These are phyloP conservation scores for Mythimna pallens DNA, from an alignment of 2,888 invertebrate species.

Conservation along the genomic window DNA sequence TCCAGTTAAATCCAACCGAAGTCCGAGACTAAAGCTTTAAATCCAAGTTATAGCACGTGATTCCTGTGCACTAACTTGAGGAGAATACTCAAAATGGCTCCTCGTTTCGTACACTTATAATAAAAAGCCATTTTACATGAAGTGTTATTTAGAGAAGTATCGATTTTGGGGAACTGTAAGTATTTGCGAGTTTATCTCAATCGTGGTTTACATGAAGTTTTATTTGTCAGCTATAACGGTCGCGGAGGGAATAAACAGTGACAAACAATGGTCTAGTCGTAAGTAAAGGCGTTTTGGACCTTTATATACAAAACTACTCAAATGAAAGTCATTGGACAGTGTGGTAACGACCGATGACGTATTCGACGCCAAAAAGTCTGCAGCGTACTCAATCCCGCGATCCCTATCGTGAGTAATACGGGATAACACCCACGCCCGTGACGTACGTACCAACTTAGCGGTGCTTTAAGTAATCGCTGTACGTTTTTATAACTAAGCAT, in stretches of 20 bases:
- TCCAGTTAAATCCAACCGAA: conserved; percentile 52
- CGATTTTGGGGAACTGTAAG: conserved; percentile 20
- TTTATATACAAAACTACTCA: conserved; percentile 40
- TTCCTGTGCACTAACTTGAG: conserved; percentile 35
- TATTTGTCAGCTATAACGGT: conserved; percentile 22
- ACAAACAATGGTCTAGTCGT: conserved; percentile 42
- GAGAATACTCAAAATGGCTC: conserved; percentile 42
- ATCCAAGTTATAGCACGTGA: conserved; percentile 56
- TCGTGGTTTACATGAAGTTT: conserved; percentile 13
- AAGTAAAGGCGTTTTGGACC: conserved; percentile 44
- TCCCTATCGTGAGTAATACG: conserved; percentile 68
- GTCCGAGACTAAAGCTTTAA: conserved; percentile 52
- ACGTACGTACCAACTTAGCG: conserved; percentile 54
- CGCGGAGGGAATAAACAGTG: conserved; percentile 24
- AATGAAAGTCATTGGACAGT: conserved; percentile 60
- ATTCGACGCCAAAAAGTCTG: conserved; percentile 70
- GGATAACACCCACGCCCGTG: conserved; percentile 69
- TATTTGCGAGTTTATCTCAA: neutral
- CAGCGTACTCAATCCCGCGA: conserved; percentile 63
- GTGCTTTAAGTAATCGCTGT: conserved; percentile 57
- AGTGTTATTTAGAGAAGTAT: conserved; percentile 21
- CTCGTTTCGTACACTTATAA: conserved; percentile 38
- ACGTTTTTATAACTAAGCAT: conserved; percentile 53
- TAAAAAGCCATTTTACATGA: conserved; percentile 31
- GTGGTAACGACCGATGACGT: conserved; percentile 65